These are phyloP conservation scores for Dione vanillae DNA, from an alignment of 2,888 invertebrate genomes.

Conservation along the genomic window DNA sequence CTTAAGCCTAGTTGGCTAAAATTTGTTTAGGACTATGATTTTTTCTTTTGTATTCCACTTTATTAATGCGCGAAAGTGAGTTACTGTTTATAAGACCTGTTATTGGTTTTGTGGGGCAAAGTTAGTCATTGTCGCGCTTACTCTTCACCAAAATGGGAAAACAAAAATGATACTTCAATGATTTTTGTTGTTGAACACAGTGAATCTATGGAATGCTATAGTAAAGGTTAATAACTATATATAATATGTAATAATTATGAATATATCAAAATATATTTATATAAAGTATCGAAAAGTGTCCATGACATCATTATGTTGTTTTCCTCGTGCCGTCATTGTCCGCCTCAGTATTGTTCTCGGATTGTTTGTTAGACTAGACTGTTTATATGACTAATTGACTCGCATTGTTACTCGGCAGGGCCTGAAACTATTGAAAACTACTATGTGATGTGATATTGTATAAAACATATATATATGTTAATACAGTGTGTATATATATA, in stretches of 20 bases:
- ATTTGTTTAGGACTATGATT: too few species aligned
- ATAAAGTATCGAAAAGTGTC: background rate
- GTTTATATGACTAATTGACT: conserved; percentile 27
- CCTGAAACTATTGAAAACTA: background rate
- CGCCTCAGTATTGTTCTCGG: conserved; percentile 21
- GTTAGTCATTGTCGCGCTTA: too few species aligned
- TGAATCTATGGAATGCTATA: background rate
- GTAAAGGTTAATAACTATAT: background rate
- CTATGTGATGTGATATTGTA: background rate
- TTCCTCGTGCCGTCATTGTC: conserved; percentile 27
- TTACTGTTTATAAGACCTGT: too few species aligned
- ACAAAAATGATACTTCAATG: too few species aligned
- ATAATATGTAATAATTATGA: background rate
- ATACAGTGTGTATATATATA: too few species aligned
- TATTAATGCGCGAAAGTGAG: too few species aligned
- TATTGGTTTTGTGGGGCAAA: too few species aligned
- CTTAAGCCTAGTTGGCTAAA: too few species aligned
- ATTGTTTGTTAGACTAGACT: conserved; percentile 22
- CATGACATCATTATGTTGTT: conserved; percentile 25
- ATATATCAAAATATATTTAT: background rate
- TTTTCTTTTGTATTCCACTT: too few species aligned
- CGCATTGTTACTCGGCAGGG: conserved; percentile 3
- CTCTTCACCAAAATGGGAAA: too few species aligned
- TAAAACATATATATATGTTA: too few species aligned
- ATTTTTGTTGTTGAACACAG: too few species aligned